Conservation (phyloP, 2,113 vertebrate species). For the Mohoua ochrocephala region DNA sequence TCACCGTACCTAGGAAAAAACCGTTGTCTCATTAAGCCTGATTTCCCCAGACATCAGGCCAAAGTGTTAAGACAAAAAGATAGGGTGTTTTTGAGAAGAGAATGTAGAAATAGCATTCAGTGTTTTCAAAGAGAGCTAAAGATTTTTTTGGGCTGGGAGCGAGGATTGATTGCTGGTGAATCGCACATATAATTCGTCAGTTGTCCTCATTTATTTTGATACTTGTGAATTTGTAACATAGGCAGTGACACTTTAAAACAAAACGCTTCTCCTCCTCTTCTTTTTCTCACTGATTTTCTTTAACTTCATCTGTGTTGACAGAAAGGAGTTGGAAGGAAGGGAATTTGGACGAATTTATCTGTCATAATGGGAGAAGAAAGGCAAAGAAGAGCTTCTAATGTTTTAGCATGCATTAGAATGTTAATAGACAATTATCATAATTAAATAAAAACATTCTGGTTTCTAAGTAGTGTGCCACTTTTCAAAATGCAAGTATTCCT, state of each 20-base stretch:
- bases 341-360: constrained; percentile 3
- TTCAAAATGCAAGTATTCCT: background rate
- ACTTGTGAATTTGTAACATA: background rate
- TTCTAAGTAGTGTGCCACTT: background rate
- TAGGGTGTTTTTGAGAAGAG: background rate
- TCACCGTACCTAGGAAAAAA: background rate
- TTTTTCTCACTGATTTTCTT: constrained; percentile 34
- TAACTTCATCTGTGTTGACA: constrained; percentile 19
- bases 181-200: background rate
- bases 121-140: background rate
- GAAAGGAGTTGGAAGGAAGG: background rate
- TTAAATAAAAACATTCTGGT: background rate
- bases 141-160: background rate
- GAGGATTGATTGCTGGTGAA: background rate
- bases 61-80: background rate
- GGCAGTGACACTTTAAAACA: background rate
- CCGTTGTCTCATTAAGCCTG: background rate
- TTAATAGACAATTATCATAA: background rate
- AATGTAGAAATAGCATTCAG: background rate
- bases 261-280: background rate
- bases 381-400: background rate
- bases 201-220: constrained; percentile 31
- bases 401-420: constrained; percentile 5
- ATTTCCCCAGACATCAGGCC: background rate
- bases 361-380: background rate